Percentiles rank a stretch among this genome's conserved stretches.
Evolutionary conservation across 2,797 vertebrate genomes (phyloP).

Genomic region (Erithacus rubecula): DNA sequence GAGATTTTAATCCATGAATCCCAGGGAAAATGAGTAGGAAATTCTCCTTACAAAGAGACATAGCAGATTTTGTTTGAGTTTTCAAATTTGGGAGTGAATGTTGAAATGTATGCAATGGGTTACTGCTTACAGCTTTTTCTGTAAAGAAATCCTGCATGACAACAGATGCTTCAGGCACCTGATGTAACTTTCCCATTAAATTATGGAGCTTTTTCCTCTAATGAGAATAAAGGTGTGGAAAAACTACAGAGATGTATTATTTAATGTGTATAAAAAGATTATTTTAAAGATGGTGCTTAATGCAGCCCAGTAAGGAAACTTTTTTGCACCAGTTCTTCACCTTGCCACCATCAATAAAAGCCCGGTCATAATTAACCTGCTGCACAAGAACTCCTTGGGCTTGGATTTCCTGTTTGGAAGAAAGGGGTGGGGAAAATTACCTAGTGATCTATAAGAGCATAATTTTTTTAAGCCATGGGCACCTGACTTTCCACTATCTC

Average conservation of each 20-base stretch:
- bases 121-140: neutral
- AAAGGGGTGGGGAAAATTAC: neutral
- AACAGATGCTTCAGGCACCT: neutral
- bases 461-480: neutral
- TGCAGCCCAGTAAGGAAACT: neutral
- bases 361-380: neutral
- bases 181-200: neutral
- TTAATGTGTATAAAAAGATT: neutral
- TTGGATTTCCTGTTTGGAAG: neutral
- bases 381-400: neutral
- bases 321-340: neutral
- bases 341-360: neutral
- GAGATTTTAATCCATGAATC: neutral
- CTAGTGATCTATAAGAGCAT: neutral
- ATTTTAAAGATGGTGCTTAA: neutral
- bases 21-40: neutral
- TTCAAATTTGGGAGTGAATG: neutral
- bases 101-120: neutral
- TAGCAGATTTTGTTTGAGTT: neutral
- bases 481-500: neutral
- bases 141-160: neutral
- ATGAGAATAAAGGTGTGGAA: neutral
- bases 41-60: neutral
- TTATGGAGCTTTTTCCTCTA: neutral
- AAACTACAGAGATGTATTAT: neutral